Evolutionary conservation across 2,888 invertebrate species (phyloP).

Genomic region (Neoascia interrupta): DNA sequence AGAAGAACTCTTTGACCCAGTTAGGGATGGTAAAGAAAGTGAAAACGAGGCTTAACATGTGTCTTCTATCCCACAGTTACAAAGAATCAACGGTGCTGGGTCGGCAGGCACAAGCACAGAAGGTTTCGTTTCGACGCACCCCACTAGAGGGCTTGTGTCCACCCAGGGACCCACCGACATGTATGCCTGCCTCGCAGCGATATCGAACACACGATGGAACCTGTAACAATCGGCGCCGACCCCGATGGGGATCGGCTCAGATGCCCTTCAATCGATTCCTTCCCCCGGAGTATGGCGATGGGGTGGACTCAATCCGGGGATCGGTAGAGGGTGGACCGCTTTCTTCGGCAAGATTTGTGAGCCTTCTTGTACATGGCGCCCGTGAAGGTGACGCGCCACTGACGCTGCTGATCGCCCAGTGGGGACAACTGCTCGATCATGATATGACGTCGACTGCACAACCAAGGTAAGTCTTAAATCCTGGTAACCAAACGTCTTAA

Average conservation of each 20-base stretch:
- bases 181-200: slow-evolving; percentile 85
- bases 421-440: slow-evolving; percentile 95
- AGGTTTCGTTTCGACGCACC: slow-evolving; percentile 78
- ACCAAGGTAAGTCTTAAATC: slow-evolving; percentile 80
- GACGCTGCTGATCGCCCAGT: slow-evolving; percentile 92
- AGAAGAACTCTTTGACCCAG: slow-evolving; percentile 46
- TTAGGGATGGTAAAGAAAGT: slow-evolving; percentile 21
- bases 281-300: slow-evolving; percentile 91
- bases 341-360: slow-evolving; percentile 89
- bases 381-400: slow-evolving; percentile 84
- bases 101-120: slow-evolving; percentile 77
- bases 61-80: slow-evolving; percentile 73
- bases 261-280: slow-evolving; percentile 90
- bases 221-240: slow-evolving; percentile 90
- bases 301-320: slow-evolving; percentile 80
- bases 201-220: slow-evolving; percentile 94
- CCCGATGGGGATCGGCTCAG: slow-evolving; percentile 90
- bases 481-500: not conserved
- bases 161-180: slow-evolving; percentile 84
- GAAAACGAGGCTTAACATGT: slow-evolving; percentile 38
- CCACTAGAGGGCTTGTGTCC: slow-evolving; percentile 82
- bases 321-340: slow-evolving; percentile 83
- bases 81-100: slow-evolving; percentile 77
- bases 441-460: slow-evolving; percentile 91
- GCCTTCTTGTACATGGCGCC: slow-evolving; percentile 84